Percentiles rank a stretch among this genome's conserved stretches.
phyloP scores from a whole-genome alignment of 2,113 vertebrate species.

The Jaculus jaculus region DNA sequence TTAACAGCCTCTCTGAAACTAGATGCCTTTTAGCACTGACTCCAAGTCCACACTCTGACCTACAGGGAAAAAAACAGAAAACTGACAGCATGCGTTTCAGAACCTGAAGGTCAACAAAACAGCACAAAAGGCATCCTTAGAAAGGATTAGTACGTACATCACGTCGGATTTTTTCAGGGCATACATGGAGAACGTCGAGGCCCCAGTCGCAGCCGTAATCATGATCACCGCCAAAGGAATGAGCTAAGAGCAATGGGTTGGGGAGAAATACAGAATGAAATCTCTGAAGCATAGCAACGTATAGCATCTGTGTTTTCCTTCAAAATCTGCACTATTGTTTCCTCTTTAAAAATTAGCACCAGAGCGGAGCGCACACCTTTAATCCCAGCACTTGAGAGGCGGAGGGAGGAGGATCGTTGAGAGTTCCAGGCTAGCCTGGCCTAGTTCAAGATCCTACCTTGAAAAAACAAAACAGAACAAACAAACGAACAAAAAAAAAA shows the following conservation, averaged over 20 bases:
- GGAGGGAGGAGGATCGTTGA: no score
- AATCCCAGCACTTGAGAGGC: no score
- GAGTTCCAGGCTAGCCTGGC: no score
- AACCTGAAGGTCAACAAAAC: not conserved
- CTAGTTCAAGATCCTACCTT: no score
- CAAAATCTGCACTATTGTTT: not conserved
- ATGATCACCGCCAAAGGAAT: slow-evolving; percentile 89
- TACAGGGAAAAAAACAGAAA: not conserved
- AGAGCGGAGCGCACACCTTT: no score
- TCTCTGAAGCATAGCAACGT: not conserved
- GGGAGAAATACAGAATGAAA: not conserved
- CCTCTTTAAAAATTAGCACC: not conserved
- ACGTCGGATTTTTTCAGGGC: slow-evolving; percentile 90
- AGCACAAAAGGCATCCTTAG: not conserved
- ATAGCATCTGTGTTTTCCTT: not conserved
- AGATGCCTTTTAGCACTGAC: not conserved
- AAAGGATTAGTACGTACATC: slow-evolving; percentile 86
- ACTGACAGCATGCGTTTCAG: not conserved
- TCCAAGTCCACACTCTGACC: not conserved
- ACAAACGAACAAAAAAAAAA: no score
- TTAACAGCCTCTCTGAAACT: not conserved
- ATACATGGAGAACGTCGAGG: slow-evolving; percentile 79
- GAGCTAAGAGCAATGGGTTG: slow-evolving; percentile 82
- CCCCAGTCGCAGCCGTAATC: slow-evolving; percentile 82
- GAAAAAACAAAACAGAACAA: no score